phyloP scores from a whole-genome alignment of 1,140 invertebrate genomes.

The Drosophila nannoptera region DNA sequence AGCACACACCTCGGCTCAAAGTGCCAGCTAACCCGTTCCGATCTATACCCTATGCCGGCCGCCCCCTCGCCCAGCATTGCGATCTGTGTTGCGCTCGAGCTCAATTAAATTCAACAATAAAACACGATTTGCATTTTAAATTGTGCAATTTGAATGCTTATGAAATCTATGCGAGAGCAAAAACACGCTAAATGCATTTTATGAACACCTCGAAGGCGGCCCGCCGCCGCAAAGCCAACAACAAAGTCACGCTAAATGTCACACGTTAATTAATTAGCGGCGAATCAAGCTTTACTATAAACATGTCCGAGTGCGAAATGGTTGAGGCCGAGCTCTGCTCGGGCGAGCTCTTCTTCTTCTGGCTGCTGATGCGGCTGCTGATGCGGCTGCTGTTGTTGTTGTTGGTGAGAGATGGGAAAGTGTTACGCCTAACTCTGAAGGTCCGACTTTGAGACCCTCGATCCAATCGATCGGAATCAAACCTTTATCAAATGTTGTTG shows the following conservation, averaged over 20 bases:
- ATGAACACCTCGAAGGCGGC: slow-evolving; percentile 39
- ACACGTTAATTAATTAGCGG: slow-evolving; percentile 69
- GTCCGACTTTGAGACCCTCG: no score
- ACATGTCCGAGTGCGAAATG: slow-evolving; percentile 13
- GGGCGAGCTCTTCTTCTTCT: no score
- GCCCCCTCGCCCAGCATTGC: slow-evolving; percentile 28
- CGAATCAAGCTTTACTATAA: slow-evolving; percentile 12
- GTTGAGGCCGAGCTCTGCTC: slow-evolving; percentile 1
- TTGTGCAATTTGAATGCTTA: slow-evolving; percentile 78
- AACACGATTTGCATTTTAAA: slow-evolving; percentile 77
- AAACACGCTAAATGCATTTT: slow-evolving; percentile 75
- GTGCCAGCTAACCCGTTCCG: slow-evolving; percentile 54
- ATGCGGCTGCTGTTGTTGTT: no score
- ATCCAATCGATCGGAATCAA: no score
- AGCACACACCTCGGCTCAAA: slow-evolving; percentile 64
- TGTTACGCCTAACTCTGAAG: neutral
- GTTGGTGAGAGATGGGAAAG: no score
- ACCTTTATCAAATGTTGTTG: no score
- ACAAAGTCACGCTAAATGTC: slow-evolving; percentile 61
- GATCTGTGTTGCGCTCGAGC: slow-evolving; percentile 57
- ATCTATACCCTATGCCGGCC: slow-evolving; percentile 5
- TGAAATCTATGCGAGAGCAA: slow-evolving; percentile 64
- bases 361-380: no score
- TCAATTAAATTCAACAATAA: slow-evolving; percentile 75
- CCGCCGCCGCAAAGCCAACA: slow-evolving; percentile 8